A percentile compares a stretch with the other conserved stretches of the same genome.
These are phyloP conservation scores for Beaufortia kweichowensis DNA, from an alignment of 2,113 vertebrate species.

Conservation along the genomic window DNA sequence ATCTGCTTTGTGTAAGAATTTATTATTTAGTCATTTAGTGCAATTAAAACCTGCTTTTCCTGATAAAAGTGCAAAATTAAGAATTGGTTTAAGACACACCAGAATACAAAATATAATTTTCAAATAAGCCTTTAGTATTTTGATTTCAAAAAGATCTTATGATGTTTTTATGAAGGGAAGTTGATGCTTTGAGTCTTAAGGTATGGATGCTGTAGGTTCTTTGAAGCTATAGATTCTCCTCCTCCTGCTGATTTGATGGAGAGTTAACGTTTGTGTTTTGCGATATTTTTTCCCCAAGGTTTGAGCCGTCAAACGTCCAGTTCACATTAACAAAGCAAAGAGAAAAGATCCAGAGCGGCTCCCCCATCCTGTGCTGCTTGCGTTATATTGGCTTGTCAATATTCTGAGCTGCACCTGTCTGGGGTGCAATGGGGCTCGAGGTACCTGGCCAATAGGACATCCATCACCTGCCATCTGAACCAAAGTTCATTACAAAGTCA, in stretches of 20 bases:
- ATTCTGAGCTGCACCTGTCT: conserved; percentile 47
- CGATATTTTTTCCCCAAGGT: conserved; percentile 36
- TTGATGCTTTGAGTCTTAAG: conserved; percentile 12
- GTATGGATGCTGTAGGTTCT: conserved; percentile 22
- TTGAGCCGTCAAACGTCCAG: conserved; percentile 49
- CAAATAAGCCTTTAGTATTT: conserved; percentile 23
- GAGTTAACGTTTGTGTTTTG: conserved; percentile 29
- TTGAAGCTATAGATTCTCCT: conserved; percentile 10
- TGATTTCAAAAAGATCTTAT: neutral
- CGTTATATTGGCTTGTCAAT: conserved; percentile 53
- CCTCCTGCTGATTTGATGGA: conserved; percentile 16
- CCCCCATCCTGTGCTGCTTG: conserved; percentile 41
- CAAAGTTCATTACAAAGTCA: conserved; percentile 62
- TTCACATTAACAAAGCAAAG: conserved; percentile 45
- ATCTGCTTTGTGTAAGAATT: conserved; percentile 16
- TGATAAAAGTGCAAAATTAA: conserved; percentile 8
- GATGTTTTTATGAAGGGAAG: neutral
- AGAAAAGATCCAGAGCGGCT: conserved; percentile 41
- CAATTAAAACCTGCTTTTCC: conserved; percentile 13
- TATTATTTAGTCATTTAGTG: conserved; percentile 30
- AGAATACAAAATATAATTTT: neutral
- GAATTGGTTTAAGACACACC: no score
- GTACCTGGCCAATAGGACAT: conserved; percentile 55
- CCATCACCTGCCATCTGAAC: conserved; percentile 50
- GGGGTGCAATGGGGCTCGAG: conserved; percentile 27